These are phyloP conservation scores for Meandrina meandrites DNA, from an alignment of 92 coral and sea anemone species.

Conservation along the genomic window DNA sequence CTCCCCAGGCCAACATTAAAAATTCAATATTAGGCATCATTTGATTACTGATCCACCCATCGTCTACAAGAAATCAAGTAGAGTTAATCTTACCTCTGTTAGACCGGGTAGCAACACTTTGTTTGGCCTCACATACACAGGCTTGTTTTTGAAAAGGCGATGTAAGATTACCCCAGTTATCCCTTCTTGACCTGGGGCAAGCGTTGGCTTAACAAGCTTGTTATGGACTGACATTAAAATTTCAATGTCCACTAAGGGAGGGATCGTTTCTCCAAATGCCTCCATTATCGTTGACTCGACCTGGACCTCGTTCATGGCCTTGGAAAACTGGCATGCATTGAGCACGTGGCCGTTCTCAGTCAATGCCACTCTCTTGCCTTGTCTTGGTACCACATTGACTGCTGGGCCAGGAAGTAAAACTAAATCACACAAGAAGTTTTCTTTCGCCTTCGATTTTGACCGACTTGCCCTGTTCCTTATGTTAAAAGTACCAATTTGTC, in stretches of 20 bases:
- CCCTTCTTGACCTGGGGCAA: slow-evolving; percentile 5
- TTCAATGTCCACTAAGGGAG: no score
- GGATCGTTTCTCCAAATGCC: background rate
- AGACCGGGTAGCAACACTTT: slow-evolving; percentile 12
- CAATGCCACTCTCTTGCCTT: background rate
- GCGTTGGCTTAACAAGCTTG: background rate
- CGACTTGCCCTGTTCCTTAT: background rate
- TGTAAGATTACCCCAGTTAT: slow-evolving; percentile 29
- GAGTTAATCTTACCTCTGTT: background rate
- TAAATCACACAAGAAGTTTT: background rate
- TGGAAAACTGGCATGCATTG: no score
- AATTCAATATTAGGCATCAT: background rate
- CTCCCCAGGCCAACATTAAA: background rate
- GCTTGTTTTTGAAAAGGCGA: slow-evolving; percentile 51
- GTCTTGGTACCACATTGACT: background rate
- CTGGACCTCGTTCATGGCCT: no score
- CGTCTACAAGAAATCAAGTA: background rate
- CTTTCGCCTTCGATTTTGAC: background rate
- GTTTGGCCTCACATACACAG: slow-evolving; percentile 52
- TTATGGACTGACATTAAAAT: background rate
- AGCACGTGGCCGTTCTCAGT: no score
- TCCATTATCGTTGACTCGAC: background rate
- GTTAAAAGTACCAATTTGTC: background rate
- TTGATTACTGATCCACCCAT: background rate
- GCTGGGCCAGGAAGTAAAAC: background rate